Percentiles rank a stretch among this genome's conserved stretches.
phyloP scores from a whole-genome alignment of 2,888 invertebrate genomes.

The Drosophila subsilvestris region DNA sequence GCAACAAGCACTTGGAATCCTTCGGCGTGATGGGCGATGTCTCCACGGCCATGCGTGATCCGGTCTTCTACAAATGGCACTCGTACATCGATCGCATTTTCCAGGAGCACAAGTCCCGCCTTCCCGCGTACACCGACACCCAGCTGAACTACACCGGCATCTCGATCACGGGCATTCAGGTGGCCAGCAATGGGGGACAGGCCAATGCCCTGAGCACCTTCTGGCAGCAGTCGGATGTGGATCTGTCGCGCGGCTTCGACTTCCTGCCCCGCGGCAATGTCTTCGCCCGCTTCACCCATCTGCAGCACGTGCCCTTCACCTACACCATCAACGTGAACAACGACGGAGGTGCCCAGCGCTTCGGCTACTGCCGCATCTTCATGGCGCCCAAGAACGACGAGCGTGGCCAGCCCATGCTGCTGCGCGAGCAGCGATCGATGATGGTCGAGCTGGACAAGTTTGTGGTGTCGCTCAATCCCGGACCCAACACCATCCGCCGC shows the following conservation, averaged over 20 bases:
- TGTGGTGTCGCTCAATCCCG: constrained; percentile 87
- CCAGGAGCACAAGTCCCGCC: constrained; percentile 89
- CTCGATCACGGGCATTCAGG: constrained; percentile 86
- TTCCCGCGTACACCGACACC: constrained; percentile 87
- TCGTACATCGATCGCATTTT: constrained; percentile 91
- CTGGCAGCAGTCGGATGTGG: constrained; percentile 92
- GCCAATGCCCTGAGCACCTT: constrained; percentile 88
- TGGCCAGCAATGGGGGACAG: constrained; percentile 85
- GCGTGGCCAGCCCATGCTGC: constrained; percentile 86
- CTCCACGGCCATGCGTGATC: constrained; percentile 94
- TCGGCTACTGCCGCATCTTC: constrained; percentile 88
- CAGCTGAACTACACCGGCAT: constrained; percentile 85
- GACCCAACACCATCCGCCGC: constrained; percentile 88
- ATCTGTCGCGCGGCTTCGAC: constrained; percentile 92
- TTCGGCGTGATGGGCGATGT: constrained; percentile 93
- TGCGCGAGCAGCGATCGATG: constrained; percentile 87
- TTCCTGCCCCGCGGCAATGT: constrained; percentile 91
- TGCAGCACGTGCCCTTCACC: constrained; percentile 89
- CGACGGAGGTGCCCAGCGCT: constrained; percentile 84
- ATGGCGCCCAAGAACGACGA: constrained; percentile 88
- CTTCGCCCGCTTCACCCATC: constrained; percentile 89
- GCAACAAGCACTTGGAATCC: constrained; percentile 89
- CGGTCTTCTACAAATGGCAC: constrained; percentile 94
- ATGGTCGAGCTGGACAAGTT: constrained; percentile 90
- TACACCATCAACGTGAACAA: constrained; percentile 88